Evolutionary conservation across 2,888 invertebrate species (phyloP).

Genomic region (Drosophila colorata): DNA sequence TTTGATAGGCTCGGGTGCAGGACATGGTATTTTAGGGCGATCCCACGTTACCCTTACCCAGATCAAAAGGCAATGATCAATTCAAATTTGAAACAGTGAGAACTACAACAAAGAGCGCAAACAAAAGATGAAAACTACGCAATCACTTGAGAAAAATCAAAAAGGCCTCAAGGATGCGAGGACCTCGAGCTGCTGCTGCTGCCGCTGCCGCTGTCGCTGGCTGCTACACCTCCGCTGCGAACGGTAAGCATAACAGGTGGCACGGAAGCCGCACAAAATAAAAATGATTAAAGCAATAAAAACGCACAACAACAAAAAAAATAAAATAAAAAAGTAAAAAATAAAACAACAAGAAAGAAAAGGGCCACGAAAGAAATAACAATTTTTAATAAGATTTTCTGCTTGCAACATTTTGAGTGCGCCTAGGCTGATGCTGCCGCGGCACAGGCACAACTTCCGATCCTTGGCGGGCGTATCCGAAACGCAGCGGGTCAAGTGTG

Average conservation of each 20-base stretch:
- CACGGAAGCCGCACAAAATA: slow-evolving; percentile 84
- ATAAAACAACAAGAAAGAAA: slow-evolving; percentile 63
- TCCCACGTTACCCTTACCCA: slow-evolving; percentile 73
- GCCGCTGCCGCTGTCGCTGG: slow-evolving; percentile 14
- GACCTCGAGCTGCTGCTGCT: slow-evolving; percentile 54
- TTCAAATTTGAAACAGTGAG: slow-evolving; percentile 79
- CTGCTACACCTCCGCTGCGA: slow-evolving; percentile 31
- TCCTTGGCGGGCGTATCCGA: slow-evolving; percentile 64
- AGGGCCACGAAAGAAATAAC: slow-evolving; percentile 65
- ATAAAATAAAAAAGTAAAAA: slow-evolving; percentile 49
- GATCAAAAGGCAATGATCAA: slow-evolving; percentile 74
- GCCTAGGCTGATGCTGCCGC: slow-evolving; percentile 38
- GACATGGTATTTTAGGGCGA: slow-evolving; percentile 8
- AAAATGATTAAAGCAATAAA: slow-evolving; percentile 79
- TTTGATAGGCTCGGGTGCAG: slow-evolving; percentile 57
- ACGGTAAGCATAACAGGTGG: slow-evolving; percentile 78
- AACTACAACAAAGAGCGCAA: slow-evolving; percentile 61
- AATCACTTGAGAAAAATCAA: slow-evolving; percentile 83
- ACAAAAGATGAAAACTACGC: slow-evolving; percentile 77
- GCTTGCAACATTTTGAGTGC: slow-evolving; percentile 40
- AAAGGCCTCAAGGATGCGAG: slow-evolving; percentile 64
- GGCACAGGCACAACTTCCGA: slow-evolving; percentile 70
- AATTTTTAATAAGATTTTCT: slow-evolving; percentile 83
- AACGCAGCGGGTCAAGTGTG: slow-evolving; percentile 82
- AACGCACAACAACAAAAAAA: slow-evolving; percentile 41